These are phyloP conservation scores for Etheostoma perlongum DNA, from an alignment of 2,797 vertebrate genomes.

Conservation along the genomic window DNA sequence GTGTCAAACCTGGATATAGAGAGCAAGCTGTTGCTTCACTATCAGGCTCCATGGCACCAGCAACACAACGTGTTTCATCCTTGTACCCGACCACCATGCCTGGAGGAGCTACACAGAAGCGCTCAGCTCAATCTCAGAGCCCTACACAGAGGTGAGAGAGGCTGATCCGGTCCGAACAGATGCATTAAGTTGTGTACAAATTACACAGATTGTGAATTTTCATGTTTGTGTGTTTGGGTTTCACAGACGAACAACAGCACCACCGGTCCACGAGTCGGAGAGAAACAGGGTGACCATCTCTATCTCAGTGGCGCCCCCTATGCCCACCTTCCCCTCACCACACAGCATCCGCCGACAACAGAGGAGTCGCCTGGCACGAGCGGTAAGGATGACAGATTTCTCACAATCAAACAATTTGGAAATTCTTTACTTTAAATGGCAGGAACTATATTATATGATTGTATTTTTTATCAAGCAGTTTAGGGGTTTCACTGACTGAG, in stretches of 20 bases:
- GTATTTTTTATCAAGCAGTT: not conserved
- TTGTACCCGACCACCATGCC: conserved; percentile 90
- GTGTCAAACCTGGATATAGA: conserved; percentile 97
- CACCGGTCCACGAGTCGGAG: conserved; percentile 91
- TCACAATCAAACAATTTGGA: not conserved
- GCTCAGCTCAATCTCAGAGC: conserved; percentile 94
- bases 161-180: not conserved
- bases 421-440: not conserved
- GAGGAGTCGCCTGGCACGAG: conserved; percentile 89
- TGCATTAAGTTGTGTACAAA: not conserved
- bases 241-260: conserved; percentile 90
- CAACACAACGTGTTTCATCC: conserved; percentile 95
- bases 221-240: conserved; percentile 8
- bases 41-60: conserved; percentile 95
- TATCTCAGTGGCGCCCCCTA: conserved; percentile 91
- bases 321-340: conserved; percentile 92
- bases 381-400: conserved; percentile 83
- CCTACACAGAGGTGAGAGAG: conserved; percentile 88
- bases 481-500: too few species aligned
- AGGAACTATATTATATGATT: not conserved
- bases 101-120: conserved; percentile 94
- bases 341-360: conserved; percentile 90
- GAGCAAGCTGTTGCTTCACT: conserved; percentile 94
- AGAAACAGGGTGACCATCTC: conserved; percentile 89
- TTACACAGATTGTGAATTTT: not conserved